Conservation (phyloP, 2,888 invertebrate species). For the Toxonevra muliebris region DNA sequence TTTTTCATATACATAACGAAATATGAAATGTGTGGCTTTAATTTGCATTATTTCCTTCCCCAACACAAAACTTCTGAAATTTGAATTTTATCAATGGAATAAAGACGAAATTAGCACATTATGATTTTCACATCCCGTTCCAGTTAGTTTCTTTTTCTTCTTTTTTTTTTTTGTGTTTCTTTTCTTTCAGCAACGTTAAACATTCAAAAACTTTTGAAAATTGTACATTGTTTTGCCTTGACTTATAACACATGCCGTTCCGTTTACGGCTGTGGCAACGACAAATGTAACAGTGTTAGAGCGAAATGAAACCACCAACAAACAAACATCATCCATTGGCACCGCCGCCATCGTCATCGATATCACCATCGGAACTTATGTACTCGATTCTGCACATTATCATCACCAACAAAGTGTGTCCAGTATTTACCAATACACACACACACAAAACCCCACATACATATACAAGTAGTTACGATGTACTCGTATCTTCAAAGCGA, state of each 20-base stretch:
- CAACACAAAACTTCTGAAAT: not conserved
- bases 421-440: conserved; percentile 4
- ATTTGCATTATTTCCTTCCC: not conserved
- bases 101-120: conserved; percentile 25
- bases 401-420: conserved; percentile 29
- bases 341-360: not conserved
- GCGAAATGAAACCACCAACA: too few relatives aligned
- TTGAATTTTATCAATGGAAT: conserved; percentile 24
- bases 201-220: not conserved
- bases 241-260: conserved; percentile 34
- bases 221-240: conserved; percentile 44
- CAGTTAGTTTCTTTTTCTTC: conserved; percentile 5
- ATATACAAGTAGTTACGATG: not conserved
- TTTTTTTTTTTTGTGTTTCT: not conserved
- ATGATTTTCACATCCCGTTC: conserved; percentile 30
- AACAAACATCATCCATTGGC: not conserved
- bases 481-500: not conserved
- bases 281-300: not conserved
- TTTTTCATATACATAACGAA: too few relatives aligned
- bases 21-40: too few relatives aligned
- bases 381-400: conserved; percentile 50
- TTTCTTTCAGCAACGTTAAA: not conserved
- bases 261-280: not conserved
- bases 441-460: conserved; percentile 4
- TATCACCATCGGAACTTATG: conserved; percentile 51